These are phyloP conservation scores for Hermaeophaga mercurialis DNA, from an alignment of 2,888 invertebrate species.

Conservation along the genomic window DNA sequence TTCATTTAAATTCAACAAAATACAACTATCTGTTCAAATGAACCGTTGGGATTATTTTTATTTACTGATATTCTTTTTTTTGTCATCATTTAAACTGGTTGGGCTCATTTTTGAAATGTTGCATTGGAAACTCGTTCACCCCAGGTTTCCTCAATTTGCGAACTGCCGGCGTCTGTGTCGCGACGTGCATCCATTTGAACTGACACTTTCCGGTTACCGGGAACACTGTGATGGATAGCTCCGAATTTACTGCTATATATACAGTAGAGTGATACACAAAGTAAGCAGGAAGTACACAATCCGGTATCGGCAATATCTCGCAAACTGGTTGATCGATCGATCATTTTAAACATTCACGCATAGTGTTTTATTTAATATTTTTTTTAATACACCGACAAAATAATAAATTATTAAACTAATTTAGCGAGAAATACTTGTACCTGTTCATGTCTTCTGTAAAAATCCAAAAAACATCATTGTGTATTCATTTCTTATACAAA, in stretches of 20 bases:
- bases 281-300: slow-evolving; percentile 30
- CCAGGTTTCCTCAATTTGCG: slow-evolving; percentile 21
- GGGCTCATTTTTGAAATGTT: not conserved
- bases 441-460: too few species aligned
- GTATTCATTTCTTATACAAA: too few species aligned
- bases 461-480: too few species aligned
- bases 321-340: not conserved
- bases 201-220: slow-evolving; percentile 34
- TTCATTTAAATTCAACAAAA: too few species aligned
- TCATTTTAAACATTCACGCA: not conserved
- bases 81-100: too few species aligned
- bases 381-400: too few species aligned
- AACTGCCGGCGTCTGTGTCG: slow-evolving; percentile 12
- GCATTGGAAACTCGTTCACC: not conserved
- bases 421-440: too few species aligned
- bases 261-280: slow-evolving; percentile 29
- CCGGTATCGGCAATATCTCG: not conserved
- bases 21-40: too few species aligned
- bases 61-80: too few species aligned
- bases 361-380: too few species aligned
- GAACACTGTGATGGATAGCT: slow-evolving; percentile 33
- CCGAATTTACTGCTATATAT: slow-evolving; percentile 29
- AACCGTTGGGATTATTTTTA: too few species aligned
- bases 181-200: slow-evolving; percentile 27
- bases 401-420: too few species aligned